A percentile compares a stretch with the other conserved stretches of the same genome.
phyloP scores from a whole-genome alignment of 2,888 invertebrate genomes.

The Candidula unifasciata region DNA sequence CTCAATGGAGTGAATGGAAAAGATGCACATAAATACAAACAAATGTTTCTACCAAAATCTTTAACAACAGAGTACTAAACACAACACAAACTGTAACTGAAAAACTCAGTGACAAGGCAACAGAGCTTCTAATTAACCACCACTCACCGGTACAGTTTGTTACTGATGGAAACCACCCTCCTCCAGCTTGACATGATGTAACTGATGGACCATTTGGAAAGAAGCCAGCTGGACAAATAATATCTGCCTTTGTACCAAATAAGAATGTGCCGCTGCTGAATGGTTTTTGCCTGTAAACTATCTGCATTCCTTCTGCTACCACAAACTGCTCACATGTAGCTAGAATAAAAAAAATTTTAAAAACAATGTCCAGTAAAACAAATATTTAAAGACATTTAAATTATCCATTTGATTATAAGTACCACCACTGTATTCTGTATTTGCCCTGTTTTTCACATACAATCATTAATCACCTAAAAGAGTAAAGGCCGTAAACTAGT shows the following conservation, averaged over 20 bases:
- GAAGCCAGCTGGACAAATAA: conserved; percentile 62
- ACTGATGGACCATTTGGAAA: conserved; percentile 57
- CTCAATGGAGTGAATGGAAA: no score
- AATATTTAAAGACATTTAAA: not conserved
- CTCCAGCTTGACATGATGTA: conserved; percentile 59
- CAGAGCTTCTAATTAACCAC: not conserved
- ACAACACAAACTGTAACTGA: no score
- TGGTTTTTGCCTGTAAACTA: conserved; percentile 58
- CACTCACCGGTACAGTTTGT: conserved; percentile 60
- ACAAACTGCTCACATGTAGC: conserved; percentile 60
- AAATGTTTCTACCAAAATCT: no score
- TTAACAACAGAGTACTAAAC: no score
- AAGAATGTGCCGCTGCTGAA: conserved; percentile 61
- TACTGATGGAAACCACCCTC: conserved; percentile 61
- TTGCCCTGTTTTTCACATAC: no score
- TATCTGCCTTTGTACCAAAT: conserved; percentile 58
- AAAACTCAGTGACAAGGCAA: no score
- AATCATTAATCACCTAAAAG: no score
- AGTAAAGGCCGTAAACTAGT: no score
- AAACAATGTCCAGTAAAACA: not conserved
- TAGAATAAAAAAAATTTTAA: conserved; percentile 48
- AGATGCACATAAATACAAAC: no score
- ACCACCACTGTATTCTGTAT: no score
- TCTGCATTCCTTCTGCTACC: conserved; percentile 50
- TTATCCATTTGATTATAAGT: no score